A percentile compares a stretch with the other conserved stretches of the same genome.
These are phyloP conservation scores for Drosophila kambysellisi DNA, from an alignment of 2,888 invertebrate genomes.

Conservation along the genomic window DNA sequence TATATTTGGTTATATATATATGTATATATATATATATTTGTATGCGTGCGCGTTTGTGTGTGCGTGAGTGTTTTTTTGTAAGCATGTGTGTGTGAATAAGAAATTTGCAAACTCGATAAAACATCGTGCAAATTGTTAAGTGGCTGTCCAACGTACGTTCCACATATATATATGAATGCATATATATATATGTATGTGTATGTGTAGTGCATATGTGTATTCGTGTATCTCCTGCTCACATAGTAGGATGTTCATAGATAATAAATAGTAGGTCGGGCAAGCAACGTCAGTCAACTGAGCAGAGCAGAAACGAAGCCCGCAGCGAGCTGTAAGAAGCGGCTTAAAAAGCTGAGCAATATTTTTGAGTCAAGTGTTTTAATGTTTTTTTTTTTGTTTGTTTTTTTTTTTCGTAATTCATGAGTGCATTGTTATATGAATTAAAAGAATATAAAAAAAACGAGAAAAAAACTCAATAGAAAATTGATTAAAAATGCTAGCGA, in stretches of 20 bases:
- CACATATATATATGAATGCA: conserved; percentile 6
- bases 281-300: conserved; percentile 47
- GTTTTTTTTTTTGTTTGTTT: conserved; percentile 50
- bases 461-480: conserved; percentile 8
- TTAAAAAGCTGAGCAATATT: conserved; percentile 52
- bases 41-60: conserved; percentile 30
- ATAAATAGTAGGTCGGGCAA: conserved; percentile 65
- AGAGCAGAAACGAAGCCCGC: conserved; percentile 36
- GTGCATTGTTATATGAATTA: neutral
- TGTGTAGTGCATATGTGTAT: conserved; percentile 21
- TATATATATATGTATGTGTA: neutral
- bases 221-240: conserved; percentile 41
- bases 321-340: conserved; percentile 62
- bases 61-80: conserved; percentile 37
- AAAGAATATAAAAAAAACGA: neutral
- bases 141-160: conserved; percentile 35
- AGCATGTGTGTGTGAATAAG: conserved; percentile 58
- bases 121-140: conserved; percentile 61
- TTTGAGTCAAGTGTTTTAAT: conserved; percentile 63
- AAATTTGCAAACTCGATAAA: conserved; percentile 69
- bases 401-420: conserved; percentile 18
- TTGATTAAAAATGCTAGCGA: conserved; percentile 15
- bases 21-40: conserved; percentile 14
- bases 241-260: conserved; percentile 57
- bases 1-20: conserved; percentile 75